Evolutionary conservation across 2,888 invertebrate genomes (phyloP).

Genomic region (Phorcus lineatus): DNA sequence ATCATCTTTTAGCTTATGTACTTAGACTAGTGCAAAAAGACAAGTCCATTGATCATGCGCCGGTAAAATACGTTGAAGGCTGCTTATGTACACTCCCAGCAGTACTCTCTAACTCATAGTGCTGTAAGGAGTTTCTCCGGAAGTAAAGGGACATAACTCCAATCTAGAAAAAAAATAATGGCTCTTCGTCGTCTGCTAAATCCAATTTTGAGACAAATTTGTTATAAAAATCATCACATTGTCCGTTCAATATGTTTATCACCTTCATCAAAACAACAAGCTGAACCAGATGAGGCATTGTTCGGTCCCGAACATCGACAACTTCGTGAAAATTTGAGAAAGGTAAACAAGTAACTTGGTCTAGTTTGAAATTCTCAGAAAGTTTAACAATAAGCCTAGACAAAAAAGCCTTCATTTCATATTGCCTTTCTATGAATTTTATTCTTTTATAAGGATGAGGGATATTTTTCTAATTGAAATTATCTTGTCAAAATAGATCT

Average conservation of each 20-base stretch:
- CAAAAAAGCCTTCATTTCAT: no score
- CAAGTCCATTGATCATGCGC: no score
- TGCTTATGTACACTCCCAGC: no score
- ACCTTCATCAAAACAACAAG: not conserved
- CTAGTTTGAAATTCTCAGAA: no score
- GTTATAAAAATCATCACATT: not conserved
- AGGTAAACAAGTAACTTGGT: not conserved
- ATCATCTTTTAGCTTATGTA: no score
- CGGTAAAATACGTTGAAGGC: no score
- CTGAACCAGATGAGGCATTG: not conserved
- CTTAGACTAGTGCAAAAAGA: no score
- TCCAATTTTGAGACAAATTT: not conserved
- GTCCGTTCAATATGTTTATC: not conserved
- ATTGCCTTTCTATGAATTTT: no score
- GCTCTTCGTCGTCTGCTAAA: not conserved
- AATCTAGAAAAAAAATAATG: not conserved
- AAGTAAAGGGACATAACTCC: not conserved
- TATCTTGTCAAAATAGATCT: not conserved
- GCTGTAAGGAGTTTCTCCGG: not conserved
- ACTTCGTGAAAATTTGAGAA: not conserved
- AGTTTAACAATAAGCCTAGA: no score
- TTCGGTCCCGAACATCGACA: constrained; percentile 7
- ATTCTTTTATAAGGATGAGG: no score
- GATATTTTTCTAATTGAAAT: no score
- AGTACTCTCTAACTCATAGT: no score